These are phyloP conservation scores for Pseudobourletiella spinata DNA, from an alignment of 1,140 invertebrate species.

Conservation along the genomic window DNA sequence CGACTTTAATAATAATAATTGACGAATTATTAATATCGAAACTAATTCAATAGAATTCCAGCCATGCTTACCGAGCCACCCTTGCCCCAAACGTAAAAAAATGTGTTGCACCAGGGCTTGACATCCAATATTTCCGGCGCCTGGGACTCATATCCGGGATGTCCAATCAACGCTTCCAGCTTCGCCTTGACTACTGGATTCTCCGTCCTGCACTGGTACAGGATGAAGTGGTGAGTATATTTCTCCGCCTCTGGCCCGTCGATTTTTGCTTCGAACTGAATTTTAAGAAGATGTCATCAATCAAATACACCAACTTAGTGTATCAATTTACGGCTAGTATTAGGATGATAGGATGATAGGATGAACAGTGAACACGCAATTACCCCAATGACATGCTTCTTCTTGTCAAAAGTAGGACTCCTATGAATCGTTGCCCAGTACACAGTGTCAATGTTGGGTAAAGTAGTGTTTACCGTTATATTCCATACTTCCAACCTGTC, in stretches of 20 bases:
- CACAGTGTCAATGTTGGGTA: conserved; percentile 46
- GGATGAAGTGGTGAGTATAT: conserved; percentile 14
- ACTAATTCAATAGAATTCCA: background rate
- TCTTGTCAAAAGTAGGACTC: conserved; percentile 53
- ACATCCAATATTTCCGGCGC: background rate
- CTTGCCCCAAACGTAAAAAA: conserved; percentile 11
- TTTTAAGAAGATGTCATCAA: no score
- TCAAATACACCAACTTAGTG: background rate
- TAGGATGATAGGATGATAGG: background rate
- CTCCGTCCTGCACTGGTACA: conserved; percentile 3
- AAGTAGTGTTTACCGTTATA: background rate
- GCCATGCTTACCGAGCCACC: conserved; percentile 2
- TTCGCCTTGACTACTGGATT: no score
- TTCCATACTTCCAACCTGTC: background rate
- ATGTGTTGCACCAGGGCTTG: background rate
- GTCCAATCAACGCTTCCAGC: background rate
- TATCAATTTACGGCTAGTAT: background rate
- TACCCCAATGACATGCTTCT: conserved; percentile 70
- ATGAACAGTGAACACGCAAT: conserved; percentile 30
- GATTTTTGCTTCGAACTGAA: background rate
- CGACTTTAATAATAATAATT: background rate
- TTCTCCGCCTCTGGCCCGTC: background rate
- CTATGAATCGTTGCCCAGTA: conserved; percentile 82
- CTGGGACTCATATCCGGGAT: background rate
- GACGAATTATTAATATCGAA: background rate